Evolutionary conservation across 2,797 vertebrate genomes (phyloP).

Genomic region (Huso huso): DNA sequence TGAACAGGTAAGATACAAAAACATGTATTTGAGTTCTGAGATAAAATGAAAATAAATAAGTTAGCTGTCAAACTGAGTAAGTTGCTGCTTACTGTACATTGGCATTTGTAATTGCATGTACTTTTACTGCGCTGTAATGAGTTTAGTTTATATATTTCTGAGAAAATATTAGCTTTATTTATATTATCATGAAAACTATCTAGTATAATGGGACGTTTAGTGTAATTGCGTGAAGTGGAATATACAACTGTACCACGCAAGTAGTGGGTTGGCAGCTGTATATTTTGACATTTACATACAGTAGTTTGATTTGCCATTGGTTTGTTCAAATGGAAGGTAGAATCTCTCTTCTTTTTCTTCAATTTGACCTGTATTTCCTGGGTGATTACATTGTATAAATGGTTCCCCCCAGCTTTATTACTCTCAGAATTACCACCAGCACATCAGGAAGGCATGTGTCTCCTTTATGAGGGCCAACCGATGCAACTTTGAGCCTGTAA

Average conservation of each 20-base stretch:
- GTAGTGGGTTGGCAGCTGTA: background rate
- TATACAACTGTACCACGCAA: too few species aligned
- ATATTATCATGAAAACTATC: conserved; percentile 10
- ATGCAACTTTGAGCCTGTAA: conserved; percentile 58
- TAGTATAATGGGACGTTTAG: too few species aligned
- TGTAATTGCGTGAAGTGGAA: too few species aligned
- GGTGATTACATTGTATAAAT: background rate
- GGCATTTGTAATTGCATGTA: background rate
- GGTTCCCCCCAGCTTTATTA: conserved; percentile 43
- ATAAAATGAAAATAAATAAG: background rate
- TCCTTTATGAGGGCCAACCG: conserved; percentile 57
- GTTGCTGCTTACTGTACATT: background rate
- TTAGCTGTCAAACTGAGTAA: background rate
- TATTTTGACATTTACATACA: background rate
- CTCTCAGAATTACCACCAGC: conserved; percentile 61
- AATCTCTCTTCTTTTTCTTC: background rate
- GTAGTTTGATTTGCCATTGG: too few species aligned
- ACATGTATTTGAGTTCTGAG: background rate
- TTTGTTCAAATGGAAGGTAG: too few species aligned
- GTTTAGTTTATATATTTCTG: too few species aligned
- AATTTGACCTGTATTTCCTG: background rate
- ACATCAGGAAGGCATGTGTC: conserved; percentile 57
- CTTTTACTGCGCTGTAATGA: background rate
- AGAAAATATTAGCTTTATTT: background rate
- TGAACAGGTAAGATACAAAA: conserved; percentile 70